A percentile compares a stretch with the other conserved stretches of the same genome.
Evolutionary conservation across 1,140 invertebrate species (phyloP).

Genomic region (Drosophila mayri): DNA sequence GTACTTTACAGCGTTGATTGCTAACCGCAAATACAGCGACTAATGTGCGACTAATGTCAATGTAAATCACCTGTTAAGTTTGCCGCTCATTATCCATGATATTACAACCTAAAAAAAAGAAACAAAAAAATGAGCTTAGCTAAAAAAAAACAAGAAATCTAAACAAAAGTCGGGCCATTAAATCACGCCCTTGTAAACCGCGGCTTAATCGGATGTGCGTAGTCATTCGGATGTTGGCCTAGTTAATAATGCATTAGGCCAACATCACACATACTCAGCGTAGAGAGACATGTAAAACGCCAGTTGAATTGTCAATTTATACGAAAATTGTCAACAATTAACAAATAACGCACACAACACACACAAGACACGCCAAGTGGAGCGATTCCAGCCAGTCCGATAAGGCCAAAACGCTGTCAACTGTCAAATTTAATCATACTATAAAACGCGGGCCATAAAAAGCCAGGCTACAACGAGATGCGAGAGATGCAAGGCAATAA

Average conservation of each 20-base stretch:
- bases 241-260: conserved; percentile 70
- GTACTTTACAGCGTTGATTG: conserved; percentile 9
- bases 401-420: conserved; percentile 74
- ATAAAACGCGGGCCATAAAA: conserved; percentile 62
- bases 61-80: conserved; percentile 51
- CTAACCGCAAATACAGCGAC: conserved; percentile 20
- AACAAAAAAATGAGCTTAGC: background rate
- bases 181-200: conserved; percentile 68
- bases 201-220: conserved; percentile 48
- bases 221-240: conserved; percentile 62
- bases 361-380: conserved; percentile 31
- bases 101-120: conserved; percentile 25
- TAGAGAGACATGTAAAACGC: conserved; percentile 59
- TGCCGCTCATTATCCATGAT: conserved; percentile 42
- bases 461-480: conserved; percentile 34
- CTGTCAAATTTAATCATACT: conserved; percentile 80
- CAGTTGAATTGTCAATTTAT: conserved; percentile 80
- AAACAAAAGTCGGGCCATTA: conserved; percentile 54
- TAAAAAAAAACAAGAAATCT: conserved; percentile 30
- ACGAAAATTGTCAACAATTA: conserved; percentile 63
- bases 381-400: conserved; percentile 46
- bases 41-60: conserved; percentile 45
- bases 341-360: conserved; percentile 49
- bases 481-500: conserved; percentile 45
- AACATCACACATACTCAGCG: conserved; percentile 48